phyloP scores from a whole-genome alignment of 1,140 invertebrate species.

The Calosoma granatense region DNA sequence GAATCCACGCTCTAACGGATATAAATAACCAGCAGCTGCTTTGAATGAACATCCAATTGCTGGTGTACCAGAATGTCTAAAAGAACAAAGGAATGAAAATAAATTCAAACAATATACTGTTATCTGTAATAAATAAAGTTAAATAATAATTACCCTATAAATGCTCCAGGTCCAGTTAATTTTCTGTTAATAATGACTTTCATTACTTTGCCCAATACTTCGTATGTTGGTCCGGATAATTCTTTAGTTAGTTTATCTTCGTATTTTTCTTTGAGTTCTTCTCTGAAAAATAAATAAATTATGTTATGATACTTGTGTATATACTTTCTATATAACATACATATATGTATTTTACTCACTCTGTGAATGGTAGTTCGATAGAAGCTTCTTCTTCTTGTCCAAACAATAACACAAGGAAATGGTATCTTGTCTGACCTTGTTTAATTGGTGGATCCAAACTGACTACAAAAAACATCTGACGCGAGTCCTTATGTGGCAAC shows the following conservation, averaged over 20 bases:
- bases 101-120: conserved; percentile 7
- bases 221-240: conserved; percentile 85
- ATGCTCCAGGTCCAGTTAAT: conserved; percentile 88
- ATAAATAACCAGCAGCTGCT: conserved; percentile 93
- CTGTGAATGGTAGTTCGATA: conserved; percentile 84
- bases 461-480: conserved; percentile 98
- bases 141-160: conserved; percentile 60
- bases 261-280: conserved; percentile 89
- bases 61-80: conserved; percentile 80
- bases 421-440: conserved; percentile 95
- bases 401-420: conserved; percentile 92
- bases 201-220: conserved; percentile 93
- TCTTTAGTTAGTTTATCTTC: conserved; percentile 89
- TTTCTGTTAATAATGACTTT: conserved; percentile 91
- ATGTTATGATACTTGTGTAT: conserved; percentile 16
- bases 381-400: conserved; percentile 88
- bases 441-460: conserved; percentile 98
- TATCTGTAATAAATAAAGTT: no score
- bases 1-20: conserved; percentile 97
- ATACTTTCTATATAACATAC: conserved; percentile 15
- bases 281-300: conserved; percentile 41
- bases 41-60: conserved; percentile 95
- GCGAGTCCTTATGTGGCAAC: conserved; percentile 93
- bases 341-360: conserved; percentile 48
- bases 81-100: conserved; percentile 25